Evolutionary conservation across 2,113 vertebrate species (phyloP).

Genomic region (Hydropotes inermis): DNA sequence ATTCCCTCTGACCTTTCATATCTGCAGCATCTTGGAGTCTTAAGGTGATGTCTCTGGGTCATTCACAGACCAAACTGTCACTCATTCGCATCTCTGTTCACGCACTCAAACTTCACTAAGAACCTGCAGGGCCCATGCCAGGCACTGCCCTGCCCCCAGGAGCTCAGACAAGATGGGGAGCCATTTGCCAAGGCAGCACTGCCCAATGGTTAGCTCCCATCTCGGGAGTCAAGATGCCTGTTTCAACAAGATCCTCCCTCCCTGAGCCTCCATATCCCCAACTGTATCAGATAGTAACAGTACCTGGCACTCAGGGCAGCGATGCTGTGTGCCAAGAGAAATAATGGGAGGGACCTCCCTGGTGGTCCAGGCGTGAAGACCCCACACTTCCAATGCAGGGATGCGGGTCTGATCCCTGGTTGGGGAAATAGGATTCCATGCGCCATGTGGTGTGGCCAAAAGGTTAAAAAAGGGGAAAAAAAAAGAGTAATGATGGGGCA

Average conservation of each 20-base stretch:
- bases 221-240: not conserved
- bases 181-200: not conserved
- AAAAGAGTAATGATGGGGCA: not conserved
- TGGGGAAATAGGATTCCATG: not conserved
- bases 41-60: not conserved
- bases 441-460: not conserved
- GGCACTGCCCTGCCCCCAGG: not conserved
- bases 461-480: rapidly evolving
- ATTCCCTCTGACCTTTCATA: not conserved
- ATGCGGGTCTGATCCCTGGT: not conserved
- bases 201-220: not conserved
- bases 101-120: not conserved
- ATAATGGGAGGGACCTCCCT: not conserved
- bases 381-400: not conserved
- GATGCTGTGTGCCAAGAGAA: not conserved
- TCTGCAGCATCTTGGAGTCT: not conserved
- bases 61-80: not conserved
- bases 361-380: not conserved
- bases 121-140: not conserved
- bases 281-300: not conserved
- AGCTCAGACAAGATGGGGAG: not conserved
- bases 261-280: not conserved
- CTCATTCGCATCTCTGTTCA: not conserved
- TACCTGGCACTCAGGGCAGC: not conserved
- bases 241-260: not conserved